Evolutionary conservation across 2,797 vertebrate genomes (phyloP), one percentile per base, ranked within the genome.

Genomic region (Anguilla obscura): DNA sequence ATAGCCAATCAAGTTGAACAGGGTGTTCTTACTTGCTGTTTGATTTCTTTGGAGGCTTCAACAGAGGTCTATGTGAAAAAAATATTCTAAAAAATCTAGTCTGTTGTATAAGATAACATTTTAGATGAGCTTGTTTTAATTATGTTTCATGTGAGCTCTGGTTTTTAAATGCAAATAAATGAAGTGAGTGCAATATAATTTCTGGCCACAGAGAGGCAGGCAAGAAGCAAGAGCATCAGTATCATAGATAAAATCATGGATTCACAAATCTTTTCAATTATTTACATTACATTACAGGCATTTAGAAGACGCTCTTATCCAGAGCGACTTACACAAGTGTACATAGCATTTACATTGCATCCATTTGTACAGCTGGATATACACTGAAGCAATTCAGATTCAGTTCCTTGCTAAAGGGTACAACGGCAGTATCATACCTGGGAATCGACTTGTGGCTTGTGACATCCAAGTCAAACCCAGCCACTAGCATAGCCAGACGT

Each of bases 181-280:
- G 74, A 71, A 30, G 24, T n/a, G 74, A 83, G 7, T 63, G 3
- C 58, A 66, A 89, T 80, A 30, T 85, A 50, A 90, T 76, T 86
- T 85, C 27, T 14, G 76, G 84, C 91, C 93, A 93, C 91, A 88
- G 82, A 90, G 89, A 74, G 89, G 86, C 93, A 93, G 89, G 58
- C 88, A 90, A 76, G 80, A 89, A 84, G 86, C 85, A 86, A 33
- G 16, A 54, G 60, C 48, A 14, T 40, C n/a, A 83, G 18, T 33
- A 27, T 63, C 16, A 66, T 45, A 83, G 58, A 83, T 83, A 24
- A 82, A 33, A 24, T 24, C 74, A 36, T 79, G 33, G 74, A 40
- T 79, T 40, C 74, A 79, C 74, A 79, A 79, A 79, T 79, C 9
- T 33, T 76, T 30, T 33, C 71, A 76, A 18, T 30, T 76, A 12